A percentile compares a stretch with the other conserved stretches of the same genome.
Conservation (phyloP, 2,113 vertebrate genomes). For the Upupa epops region DNA sequence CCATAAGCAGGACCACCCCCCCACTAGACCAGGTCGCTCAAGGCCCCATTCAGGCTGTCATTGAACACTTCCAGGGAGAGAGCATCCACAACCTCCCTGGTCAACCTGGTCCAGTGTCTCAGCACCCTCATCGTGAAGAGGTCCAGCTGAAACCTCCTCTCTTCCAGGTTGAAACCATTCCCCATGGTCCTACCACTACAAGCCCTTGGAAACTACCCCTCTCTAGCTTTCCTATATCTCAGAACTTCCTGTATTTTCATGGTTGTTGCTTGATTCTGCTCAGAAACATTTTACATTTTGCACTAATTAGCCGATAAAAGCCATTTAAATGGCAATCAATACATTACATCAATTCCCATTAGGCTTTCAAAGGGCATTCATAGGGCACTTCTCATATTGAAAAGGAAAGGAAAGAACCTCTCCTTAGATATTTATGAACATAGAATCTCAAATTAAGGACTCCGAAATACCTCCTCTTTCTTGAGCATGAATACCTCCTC, state of each 20-base stretch:
- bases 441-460: not conserved
- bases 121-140: too few species aligned
- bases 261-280: constrained; percentile 4
- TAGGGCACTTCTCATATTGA: not conserved
- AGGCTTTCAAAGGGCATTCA: constrained; percentile 54
- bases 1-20: too few species aligned
- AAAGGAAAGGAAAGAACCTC: not conserved
- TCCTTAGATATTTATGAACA: constrained; percentile 28
- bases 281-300: constrained; percentile 56
- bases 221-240: too few species aligned
- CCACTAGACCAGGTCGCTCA: too few species aligned
- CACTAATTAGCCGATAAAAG: constrained; percentile 50
- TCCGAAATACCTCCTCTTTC: not conserved
- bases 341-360: constrained; percentile 51
- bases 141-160: too few species aligned
- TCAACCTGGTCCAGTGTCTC: too few species aligned
- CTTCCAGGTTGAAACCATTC: too few species aligned
- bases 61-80: too few species aligned
- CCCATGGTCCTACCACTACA: too few species aligned
- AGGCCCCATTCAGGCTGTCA: too few species aligned
- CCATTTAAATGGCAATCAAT: constrained; percentile 66
- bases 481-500: not conserved
- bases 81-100: too few species aligned
- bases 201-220: too few species aligned
- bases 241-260: not conserved